Evolutionary conservation across 2,113 vertebrate species (phyloP), one percentile per base, ranked within the genome.

Genomic region (Chaetura pelagica): DNA sequence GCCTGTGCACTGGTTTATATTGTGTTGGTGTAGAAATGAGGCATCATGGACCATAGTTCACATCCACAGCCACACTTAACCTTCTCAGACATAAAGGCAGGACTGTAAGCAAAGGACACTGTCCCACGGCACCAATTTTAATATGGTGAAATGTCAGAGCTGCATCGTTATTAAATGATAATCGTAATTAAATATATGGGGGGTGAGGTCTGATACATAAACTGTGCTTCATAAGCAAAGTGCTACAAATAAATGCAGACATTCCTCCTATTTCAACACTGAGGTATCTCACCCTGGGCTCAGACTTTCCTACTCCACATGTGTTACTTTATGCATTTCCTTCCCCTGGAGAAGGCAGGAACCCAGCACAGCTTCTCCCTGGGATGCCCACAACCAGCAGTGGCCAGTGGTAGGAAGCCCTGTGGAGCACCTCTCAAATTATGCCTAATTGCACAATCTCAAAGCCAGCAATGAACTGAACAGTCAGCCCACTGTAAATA

Each of bases 1-100:
- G 38, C 54, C 52, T 0, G 0, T 82, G 66, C 42, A 27, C 63
- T 48, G 4, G 8, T 66, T 69, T 29, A 4, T 66, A 1, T 10
- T 54, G 68, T 49, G 29, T 5, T n/a, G 57, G 17, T 75, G 61
- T 22, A 75, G 57, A 78, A 78, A 52, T 42, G 61, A 46, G 57
- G 34, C 32, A 10, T 19, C 29, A 1, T 4, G 30, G 61, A 68
- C 55, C 24, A 2, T 59, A 48, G 72, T 7, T 87, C 54, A n/a
- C n/a, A 77, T 66, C 89, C 71, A 35, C 30, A 77, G 66, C 78
- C 12, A 0, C 66, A n/a, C 49, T 75, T 40, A 34, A 9, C 48
- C 34, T 82, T 54, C 29, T 26, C 4, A 15, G 48, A 73, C 59
- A 26, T 27, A 14, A 51, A 44, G 26, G 49, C 17, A 38, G 74